A percentile compares a stretch with the other conserved stretches of the same genome.
Conservation (phyloP, 2,888 invertebrate species). For the Phyllotreta striolata region DNA sequence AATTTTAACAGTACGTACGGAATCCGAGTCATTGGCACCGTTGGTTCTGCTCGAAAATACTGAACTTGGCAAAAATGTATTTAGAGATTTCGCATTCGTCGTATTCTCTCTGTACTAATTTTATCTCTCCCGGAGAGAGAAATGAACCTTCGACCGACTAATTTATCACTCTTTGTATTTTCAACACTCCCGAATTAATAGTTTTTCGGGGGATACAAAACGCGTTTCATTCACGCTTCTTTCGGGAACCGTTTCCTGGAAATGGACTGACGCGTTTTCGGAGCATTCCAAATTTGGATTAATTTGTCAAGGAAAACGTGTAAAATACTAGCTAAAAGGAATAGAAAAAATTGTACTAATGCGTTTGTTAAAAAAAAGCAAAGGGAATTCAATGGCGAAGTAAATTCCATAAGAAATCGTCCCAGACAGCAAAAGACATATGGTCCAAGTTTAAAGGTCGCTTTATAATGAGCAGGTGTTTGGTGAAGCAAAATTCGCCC, state of each 20-base stretch:
- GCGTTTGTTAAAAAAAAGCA: too few relatives aligned
- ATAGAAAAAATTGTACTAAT: too few relatives aligned
- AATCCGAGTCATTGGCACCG: slow-evolving; percentile 14
- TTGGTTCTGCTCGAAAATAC: not conserved
- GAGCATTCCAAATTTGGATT: too few relatives aligned
- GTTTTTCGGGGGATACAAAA: slow-evolving; percentile 9
- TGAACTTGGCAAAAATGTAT: slow-evolving; percentile 19
- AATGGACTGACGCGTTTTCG: too few relatives aligned
- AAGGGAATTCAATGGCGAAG: too few relatives aligned
- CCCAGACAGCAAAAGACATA: too few relatives aligned
- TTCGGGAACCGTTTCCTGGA: too few relatives aligned
- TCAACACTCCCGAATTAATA: slow-evolving; percentile 13
- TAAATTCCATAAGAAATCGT: too few relatives aligned
- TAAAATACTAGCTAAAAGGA: too few relatives aligned
- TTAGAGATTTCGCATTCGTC: not conserved
- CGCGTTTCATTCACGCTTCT: slow-evolving; percentile 2
- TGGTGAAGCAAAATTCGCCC: slow-evolving; percentile 2
- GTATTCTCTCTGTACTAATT: slow-evolving; percentile 12
- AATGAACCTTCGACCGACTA: slow-evolving; percentile 11
- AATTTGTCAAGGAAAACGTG: too few relatives aligned
- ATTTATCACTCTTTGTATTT: slow-evolving; percentile 20
- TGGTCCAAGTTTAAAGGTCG: too few relatives aligned
- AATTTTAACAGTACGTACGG: too few relatives aligned
- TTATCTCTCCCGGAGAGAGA: slow-evolving; percentile 11
- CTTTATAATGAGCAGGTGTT: not conserved